Evolutionary conservation across 1,140 invertebrate genomes (phyloP).

Genomic region (Brachionus plicatilis): DNA sequence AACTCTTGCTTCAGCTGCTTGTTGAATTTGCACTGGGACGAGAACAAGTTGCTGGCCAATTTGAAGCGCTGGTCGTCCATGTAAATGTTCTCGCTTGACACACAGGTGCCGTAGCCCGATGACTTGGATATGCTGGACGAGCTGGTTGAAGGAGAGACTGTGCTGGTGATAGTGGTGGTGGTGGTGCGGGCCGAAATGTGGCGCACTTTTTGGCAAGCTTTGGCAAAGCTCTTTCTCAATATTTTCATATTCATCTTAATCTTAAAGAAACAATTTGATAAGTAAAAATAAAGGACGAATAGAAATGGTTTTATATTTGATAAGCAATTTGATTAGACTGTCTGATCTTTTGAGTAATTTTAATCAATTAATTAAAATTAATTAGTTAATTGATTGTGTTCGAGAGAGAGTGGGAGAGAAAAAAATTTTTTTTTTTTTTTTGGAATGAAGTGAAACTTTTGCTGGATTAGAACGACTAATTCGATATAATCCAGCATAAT

Average conservation of each 20-base stretch:
- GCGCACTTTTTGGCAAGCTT: background rate
- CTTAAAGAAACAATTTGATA: background rate
- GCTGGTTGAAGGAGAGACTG: background rate
- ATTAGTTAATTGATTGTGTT: conserved; percentile 8
- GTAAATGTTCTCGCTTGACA: background rate
- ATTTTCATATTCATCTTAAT: conserved; percentile 6
- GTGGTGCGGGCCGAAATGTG: background rate
- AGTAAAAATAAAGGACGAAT: background rate
- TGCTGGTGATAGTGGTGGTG: background rate
- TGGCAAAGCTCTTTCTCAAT: conserved; percentile 16
- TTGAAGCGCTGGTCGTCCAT: background rate
- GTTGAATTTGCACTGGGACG: background rate
- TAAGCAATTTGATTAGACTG: background rate
- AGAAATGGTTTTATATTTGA: background rate
- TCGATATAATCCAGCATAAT: background rate
- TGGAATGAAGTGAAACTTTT: background rate
- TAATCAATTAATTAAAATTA: conserved; percentile 3
- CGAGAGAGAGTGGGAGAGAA: background rate
- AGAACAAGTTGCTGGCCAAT: background rate
- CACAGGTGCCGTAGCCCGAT: background rate
- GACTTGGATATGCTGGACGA: background rate
- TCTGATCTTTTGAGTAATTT: conserved; percentile 18
- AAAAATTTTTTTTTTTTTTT: background rate
- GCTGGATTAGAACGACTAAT: conserved; percentile 19
- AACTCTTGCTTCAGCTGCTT: background rate